Conservation (phyloP, 2,888 invertebrate genomes). For the Celastrina argiolus region DNA sequence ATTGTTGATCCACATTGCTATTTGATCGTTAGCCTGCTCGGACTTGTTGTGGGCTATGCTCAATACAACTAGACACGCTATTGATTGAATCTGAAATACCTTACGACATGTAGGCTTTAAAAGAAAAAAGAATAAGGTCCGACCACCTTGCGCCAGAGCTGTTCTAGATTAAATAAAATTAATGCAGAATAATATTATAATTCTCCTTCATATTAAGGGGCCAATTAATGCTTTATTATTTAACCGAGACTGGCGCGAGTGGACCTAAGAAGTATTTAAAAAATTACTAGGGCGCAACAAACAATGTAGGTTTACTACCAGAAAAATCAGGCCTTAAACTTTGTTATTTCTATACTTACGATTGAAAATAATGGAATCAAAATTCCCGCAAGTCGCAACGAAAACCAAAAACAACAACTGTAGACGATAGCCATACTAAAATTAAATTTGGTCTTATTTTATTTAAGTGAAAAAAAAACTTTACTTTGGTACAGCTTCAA, state of each 20-base stretch:
- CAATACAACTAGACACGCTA: slow-evolving; percentile 41
- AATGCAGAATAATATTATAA: too few relatives aligned
- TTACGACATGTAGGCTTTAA: neutral
- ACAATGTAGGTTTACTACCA: neutral
- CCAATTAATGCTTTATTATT: too few relatives aligned
- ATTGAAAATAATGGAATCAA: slow-evolving; percentile 58
- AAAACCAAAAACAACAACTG: slow-evolving; percentile 72
- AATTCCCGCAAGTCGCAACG: slow-evolving; percentile 63
- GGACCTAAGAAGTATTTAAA: too few relatives aligned
- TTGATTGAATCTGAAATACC: slow-evolving; percentile 51
- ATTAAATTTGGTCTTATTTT: neutral
- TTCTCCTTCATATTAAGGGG: too few relatives aligned
- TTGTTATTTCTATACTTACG: slow-evolving; percentile 42
- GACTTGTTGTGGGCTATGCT: slow-evolving; percentile 45
- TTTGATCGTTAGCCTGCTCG: slow-evolving; percentile 42
- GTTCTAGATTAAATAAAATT: too few relatives aligned
- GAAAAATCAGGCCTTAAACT: neutral
- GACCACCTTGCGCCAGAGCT: too few relatives aligned
- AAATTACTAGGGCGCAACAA: too few relatives aligned
- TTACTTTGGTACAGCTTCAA: too few relatives aligned
- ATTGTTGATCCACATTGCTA: slow-evolving; percentile 44
- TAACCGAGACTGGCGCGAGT: too few relatives aligned
- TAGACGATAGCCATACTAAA: slow-evolving; percentile 60
- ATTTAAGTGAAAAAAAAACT: too few relatives aligned
- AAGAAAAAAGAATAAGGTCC: too few relatives aligned